Evolutionary conservation across 1,140 invertebrate genomes (phyloP).

Genomic region (Brachionus sp.): DNA sequence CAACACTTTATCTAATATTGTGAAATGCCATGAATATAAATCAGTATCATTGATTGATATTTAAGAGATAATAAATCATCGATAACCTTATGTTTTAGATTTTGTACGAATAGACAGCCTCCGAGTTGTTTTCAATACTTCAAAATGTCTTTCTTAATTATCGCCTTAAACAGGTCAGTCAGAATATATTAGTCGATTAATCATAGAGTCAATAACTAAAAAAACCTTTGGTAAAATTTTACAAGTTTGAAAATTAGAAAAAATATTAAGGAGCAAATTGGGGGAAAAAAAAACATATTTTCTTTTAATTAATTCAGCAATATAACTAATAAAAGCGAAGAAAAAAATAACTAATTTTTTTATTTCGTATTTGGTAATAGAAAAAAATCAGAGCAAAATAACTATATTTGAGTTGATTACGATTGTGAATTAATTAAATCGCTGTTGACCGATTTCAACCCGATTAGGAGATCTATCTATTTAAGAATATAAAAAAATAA

Average conservation of each 20-base stretch:
- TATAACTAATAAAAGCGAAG: neutral
- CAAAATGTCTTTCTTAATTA: conserved; percentile 24
- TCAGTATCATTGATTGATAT: conserved; percentile 28
- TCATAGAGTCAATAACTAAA: neutral
- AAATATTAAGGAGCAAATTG: neutral
- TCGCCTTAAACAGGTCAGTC: conserved; percentile 19
- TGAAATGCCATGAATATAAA: conserved; percentile 17
- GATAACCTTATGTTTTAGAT: conserved; percentile 20
- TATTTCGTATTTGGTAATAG: neutral
- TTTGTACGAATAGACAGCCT: conserved; percentile 22
- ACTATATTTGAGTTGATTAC: neutral
- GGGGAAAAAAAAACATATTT: neutral
- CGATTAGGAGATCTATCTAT: neutral
- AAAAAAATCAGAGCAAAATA: conserved; percentile 1
- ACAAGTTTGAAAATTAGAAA: neutral
- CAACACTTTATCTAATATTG: conserved; percentile 39
- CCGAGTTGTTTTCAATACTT: conserved; percentile 23
- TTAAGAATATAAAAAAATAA: neutral
- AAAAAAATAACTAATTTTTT: conserved; percentile 23
- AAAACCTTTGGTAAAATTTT: conserved; percentile 3
- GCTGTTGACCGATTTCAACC: conserved; percentile 26
- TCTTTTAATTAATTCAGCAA: conserved; percentile 9
- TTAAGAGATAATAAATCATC: conserved; percentile 36
- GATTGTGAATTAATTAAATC: neutral
- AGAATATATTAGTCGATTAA: conserved; percentile 12